Evolutionary conservation across 2,113 vertebrate genomes (phyloP).

Genomic region (Acrocephalus arundinaceus): DNA sequence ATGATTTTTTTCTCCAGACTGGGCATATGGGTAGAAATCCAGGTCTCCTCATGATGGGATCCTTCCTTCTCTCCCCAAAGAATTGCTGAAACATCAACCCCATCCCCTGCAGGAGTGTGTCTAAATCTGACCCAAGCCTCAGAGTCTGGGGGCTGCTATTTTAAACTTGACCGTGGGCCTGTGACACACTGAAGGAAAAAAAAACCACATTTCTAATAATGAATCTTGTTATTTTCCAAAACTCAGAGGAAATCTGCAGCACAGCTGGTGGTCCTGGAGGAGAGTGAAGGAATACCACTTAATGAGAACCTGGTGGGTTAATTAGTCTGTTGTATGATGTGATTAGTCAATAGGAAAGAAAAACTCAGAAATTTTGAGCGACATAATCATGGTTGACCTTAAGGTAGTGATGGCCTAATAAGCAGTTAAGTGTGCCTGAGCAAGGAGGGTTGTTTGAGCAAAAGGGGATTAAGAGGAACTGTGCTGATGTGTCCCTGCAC

Average conservation of each 20-base stretch:
- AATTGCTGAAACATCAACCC: neutral
- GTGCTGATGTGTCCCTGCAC: neutral
- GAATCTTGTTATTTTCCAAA: constrained; percentile 40
- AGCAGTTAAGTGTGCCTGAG: neutral
- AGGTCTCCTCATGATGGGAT: neutral
- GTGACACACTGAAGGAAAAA: neutral
- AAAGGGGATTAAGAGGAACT: neutral
- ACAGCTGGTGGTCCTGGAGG: constrained; percentile 34
- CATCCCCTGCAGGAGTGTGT: neutral
- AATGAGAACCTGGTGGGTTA: constrained; percentile 54
- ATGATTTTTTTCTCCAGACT: neutral
- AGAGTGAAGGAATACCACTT: constrained; percentile 11
- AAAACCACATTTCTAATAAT: neutral
- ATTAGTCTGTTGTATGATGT: constrained; percentile 28
- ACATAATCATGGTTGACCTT: constrained; percentile 31
- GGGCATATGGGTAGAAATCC: neutral
- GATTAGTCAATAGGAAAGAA: constrained; percentile 27
- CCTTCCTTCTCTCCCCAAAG: neutral
- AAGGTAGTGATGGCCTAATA: neutral
- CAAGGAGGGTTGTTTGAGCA: constrained; percentile 1
- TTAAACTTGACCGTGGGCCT: neutral
- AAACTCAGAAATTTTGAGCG: neutral
- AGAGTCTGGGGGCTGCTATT: neutral
- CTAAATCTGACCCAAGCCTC: neutral
- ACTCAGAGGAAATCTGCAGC: constrained; percentile 46